A percentile compares a stretch with the other conserved stretches of the same genome.
Evolutionary conservation across 1,140 invertebrate genomes (phyloP).

Genomic region (Drosophila ironensis): DNA sequence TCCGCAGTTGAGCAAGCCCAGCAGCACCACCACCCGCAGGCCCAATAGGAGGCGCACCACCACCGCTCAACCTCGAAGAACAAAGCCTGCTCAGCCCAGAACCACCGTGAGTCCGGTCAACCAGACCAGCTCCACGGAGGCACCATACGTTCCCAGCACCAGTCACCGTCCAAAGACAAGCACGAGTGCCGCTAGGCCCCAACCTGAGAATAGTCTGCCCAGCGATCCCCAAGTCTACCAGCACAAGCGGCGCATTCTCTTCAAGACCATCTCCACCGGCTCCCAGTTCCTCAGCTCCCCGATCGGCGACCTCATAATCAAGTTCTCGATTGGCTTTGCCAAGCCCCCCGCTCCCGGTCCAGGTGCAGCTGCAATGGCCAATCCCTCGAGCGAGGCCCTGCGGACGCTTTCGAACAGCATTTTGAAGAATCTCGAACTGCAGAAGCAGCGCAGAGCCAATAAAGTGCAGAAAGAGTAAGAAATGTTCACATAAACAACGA

Average conservation of each 20-base stretch:
- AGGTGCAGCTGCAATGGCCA: neutral
- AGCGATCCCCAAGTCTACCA: slow-evolving; percentile 56
- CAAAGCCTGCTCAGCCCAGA: neutral
- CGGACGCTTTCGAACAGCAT: slow-evolving; percentile 51
- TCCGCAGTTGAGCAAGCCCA: slow-evolving; percentile 5
- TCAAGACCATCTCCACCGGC: slow-evolving; percentile 72
- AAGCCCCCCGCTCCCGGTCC: slow-evolving; percentile 33
- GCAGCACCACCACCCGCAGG: slow-evolving; percentile 6
- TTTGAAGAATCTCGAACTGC: slow-evolving; percentile 48
- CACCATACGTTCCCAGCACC: neutral
- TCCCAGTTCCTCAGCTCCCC: slow-evolving; percentile 72
- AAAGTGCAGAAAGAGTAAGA: slow-evolving; percentile 43
- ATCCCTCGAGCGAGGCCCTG: slow-evolving; percentile 37
- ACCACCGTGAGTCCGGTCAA: slow-evolving; percentile 12
- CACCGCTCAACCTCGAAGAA: slow-evolving; percentile 37
- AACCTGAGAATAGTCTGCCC: slow-evolving; percentile 20
- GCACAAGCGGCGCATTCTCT: slow-evolving; percentile 70
- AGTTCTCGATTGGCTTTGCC: slow-evolving; percentile 73
- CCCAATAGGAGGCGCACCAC: slow-evolving; percentile 20
- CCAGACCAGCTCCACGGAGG: slow-evolving; percentile 24
- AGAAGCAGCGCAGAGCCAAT: slow-evolving; percentile 38
- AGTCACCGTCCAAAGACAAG: slow-evolving; percentile 8
- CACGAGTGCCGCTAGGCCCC: neutral
- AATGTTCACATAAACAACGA: neutral
- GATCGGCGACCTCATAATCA: slow-evolving; percentile 73